A percentile compares a stretch with the other conserved stretches of the same genome.
These are phyloP conservation scores for Saxicola maurus DNA, from an alignment of 2,797 vertebrate genomes.

Conservation along the genomic window DNA sequence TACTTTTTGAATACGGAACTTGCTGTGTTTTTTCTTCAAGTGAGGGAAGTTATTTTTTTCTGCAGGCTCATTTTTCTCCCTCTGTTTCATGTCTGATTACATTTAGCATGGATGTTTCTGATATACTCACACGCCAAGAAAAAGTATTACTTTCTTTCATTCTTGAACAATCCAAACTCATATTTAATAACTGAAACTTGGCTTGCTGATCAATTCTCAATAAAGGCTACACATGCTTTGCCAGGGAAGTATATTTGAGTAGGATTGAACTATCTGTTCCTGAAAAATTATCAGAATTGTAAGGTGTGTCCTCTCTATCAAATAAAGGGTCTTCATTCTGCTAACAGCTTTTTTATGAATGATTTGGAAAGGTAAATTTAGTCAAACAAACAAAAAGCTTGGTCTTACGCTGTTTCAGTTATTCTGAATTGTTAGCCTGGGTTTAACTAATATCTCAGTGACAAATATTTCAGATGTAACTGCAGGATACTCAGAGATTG, in stretches of 20 bases:
- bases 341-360: not conserved
- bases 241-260: not conserved
- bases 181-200: slow-evolving; percentile 18
- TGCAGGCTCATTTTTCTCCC: not conserved
- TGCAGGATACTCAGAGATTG: not conserved
- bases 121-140: slow-evolving; percentile 3
- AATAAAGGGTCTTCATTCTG: not conserved
- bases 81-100: slow-evolving; percentile 25
- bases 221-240: not conserved
- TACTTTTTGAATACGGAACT: not conserved
- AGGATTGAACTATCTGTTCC: not conserved
- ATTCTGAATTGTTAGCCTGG: not conserved
- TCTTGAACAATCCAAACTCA: not conserved
- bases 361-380: not conserved
- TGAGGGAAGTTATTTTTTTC: not conserved
- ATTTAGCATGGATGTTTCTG: slow-evolving; percentile 43
- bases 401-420: not conserved
- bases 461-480: not conserved
- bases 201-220: not conserved
- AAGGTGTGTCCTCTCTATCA: not conserved
- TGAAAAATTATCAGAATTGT: not conserved
- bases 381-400: not conserved
- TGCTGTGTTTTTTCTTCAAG: not conserved
- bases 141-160: slow-evolving; percentile 13
- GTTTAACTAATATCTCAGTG: not conserved